These are phyloP conservation scores for Peromyscus aztecus DNA, from an alignment of 2,797 vertebrate genomes.

Conservation along the genomic window DNA sequence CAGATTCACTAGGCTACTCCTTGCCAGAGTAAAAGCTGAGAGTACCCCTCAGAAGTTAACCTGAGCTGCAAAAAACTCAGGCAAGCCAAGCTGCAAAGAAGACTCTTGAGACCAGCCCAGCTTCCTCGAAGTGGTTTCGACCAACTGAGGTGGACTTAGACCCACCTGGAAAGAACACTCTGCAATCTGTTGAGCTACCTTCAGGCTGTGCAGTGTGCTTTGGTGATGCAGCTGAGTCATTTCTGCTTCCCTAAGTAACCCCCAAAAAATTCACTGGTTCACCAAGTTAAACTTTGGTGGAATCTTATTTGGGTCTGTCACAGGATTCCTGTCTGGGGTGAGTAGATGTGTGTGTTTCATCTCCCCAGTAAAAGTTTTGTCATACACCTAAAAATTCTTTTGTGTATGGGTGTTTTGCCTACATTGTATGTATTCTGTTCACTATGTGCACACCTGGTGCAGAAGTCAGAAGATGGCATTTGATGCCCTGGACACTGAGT, in stretches of 20 bases:
- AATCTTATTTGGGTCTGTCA: neutral
- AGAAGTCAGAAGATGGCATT: neutral
- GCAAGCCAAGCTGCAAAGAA: neutral
- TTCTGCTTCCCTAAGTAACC: neutral
- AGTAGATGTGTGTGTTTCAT: neutral
- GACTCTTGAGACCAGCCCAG: neutral
- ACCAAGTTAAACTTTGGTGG: neutral
- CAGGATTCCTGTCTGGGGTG: neutral
- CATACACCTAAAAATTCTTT: neutral
- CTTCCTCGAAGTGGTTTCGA: neutral
- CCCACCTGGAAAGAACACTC: neutral
- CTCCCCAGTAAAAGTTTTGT: neutral
- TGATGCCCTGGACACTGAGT: neutral
- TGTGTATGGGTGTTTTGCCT: neutral
- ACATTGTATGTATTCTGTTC: neutral
- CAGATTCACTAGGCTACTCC: neutral
- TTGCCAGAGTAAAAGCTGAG: neutral
- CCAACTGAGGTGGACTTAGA: neutral
- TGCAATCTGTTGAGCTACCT: neutral
- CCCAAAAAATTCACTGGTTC: neutral
- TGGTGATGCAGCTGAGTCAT: neutral
- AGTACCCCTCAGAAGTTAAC: neutral
- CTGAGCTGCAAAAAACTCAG: neutral
- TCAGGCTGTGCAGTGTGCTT: neutral
- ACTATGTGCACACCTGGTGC: neutral